Percentiles rank a stretch among this genome's conserved stretches.
Conservation (phyloP, 2,797 vertebrate genomes). For the Betta splendens region DNA sequence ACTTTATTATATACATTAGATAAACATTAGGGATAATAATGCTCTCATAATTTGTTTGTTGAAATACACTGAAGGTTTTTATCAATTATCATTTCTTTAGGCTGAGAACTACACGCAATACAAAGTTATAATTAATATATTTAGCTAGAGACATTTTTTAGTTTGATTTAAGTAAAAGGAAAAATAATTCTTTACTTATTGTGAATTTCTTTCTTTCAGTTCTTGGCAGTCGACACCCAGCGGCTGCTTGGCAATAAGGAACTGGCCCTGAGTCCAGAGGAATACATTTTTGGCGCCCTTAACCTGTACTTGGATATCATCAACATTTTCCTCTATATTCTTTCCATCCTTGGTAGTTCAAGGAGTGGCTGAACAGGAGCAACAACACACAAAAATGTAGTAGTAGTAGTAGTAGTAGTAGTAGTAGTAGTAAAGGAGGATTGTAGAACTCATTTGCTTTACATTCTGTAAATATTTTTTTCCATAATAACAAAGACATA, state of each 20-base stretch:
- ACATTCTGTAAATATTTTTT: constrained; percentile 30
- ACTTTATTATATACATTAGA: neutral
- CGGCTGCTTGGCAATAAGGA: constrained; percentile 93
- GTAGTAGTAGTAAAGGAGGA: constrained; percentile 35
- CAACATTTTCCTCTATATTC: constrained; percentile 90
- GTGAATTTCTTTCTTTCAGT: constrained; percentile 72
- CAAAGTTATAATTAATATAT: too few species aligned
- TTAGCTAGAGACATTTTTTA: neutral
- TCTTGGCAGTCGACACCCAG: constrained; percentile 93
- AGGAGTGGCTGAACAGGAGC: constrained; percentile 48
- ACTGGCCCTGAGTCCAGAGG: constrained; percentile 89
- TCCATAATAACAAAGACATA: constrained; percentile 27
- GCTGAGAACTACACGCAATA: too few species aligned
- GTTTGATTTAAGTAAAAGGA: neutral
- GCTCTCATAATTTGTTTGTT: neutral
- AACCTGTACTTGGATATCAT: constrained; percentile 94
- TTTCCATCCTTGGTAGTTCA: constrained; percentile 83
- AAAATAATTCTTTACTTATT: neutral
- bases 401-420: constrained; percentile 38
- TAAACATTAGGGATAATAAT: neutral
- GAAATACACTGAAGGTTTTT: too few species aligned
- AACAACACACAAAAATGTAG: neutral
- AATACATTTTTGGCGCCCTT: constrained; percentile 90
- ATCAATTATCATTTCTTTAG: too few species aligned
- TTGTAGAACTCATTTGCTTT: constrained; percentile 38